phyloP scores from a whole-genome alignment of 2,113 vertebrate genomes.

The Cinclus cinclus region DNA sequence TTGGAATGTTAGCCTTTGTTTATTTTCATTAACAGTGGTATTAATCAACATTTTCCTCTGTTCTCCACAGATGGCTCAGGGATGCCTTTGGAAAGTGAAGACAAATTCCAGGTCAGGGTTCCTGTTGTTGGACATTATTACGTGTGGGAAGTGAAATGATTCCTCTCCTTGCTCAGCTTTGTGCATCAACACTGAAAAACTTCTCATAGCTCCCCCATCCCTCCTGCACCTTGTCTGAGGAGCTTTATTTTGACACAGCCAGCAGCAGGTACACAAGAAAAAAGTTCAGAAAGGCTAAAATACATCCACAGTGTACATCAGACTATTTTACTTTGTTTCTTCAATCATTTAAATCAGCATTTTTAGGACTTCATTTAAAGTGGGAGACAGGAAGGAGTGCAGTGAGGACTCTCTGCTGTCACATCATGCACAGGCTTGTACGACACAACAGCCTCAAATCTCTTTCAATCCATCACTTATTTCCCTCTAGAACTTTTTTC shows the following conservation, averaged over 20 bases:
- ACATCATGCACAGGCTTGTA: background rate
- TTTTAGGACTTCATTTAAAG: background rate
- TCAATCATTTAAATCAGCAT: background rate
- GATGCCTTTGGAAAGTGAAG: background rate
- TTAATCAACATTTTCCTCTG: background rate
- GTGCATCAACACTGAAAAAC: background rate
- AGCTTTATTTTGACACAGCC: background rate
- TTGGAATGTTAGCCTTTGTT: background rate
- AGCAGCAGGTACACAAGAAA: background rate
- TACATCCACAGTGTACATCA: background rate
- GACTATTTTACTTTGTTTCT: background rate
- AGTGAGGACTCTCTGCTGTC: background rate
- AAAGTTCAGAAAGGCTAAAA: background rate
- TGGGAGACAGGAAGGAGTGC: background rate
- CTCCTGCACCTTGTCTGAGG: background rate
- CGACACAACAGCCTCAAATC: background rate
- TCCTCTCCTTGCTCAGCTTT: background rate
- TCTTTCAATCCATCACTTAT: slow-evolving; percentile 48
- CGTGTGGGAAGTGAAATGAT: background rate
- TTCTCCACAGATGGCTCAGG: background rate
- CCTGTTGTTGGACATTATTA: background rate
- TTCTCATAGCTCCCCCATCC: background rate
- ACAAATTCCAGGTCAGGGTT: background rate
- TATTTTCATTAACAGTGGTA: background rate
- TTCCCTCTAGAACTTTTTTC: slow-evolving; percentile 46